A percentile compares a stretch with the other conserved stretches of the same genome.
phyloP scores from a whole-genome alignment of 2,888 invertebrate species.

The Drosophila nigricruria region DNA sequence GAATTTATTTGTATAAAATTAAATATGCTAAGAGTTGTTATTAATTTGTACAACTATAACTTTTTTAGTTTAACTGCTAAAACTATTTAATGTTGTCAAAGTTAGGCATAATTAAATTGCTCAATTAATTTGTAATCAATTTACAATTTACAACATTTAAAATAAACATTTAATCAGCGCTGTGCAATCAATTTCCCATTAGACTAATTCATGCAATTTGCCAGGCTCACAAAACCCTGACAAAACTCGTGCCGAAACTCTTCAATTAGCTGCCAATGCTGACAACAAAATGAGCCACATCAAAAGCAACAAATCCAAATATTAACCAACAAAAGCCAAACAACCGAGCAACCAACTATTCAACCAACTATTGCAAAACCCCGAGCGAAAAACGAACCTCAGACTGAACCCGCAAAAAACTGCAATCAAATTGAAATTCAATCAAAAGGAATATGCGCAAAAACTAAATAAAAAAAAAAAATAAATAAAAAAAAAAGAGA shows the following conservation, averaged over 20 bases:
- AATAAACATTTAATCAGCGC: slow-evolving; percentile 11
- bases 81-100: background rate
- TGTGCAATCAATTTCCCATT: slow-evolving; percentile 11
- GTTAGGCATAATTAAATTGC: background rate
- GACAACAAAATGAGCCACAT: slow-evolving; percentile 52
- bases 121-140: background rate
- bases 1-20: too few relatives aligned
- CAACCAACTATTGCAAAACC: slow-evolving; percentile 35
- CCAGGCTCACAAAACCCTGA: slow-evolving; percentile 3
- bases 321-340: slow-evolving; percentile 40
- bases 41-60: background rate
- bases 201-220: slow-evolving; percentile 26
- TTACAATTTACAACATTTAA: slow-evolving; percentile 1
- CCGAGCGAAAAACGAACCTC: slow-evolving; percentile 14
- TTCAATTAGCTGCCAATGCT: slow-evolving; percentile 21
- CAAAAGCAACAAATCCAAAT: slow-evolving; percentile 48
- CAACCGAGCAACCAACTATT: slow-evolving; percentile 7
- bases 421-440: slow-evolving; percentile 76
- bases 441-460: slow-evolving; percentile 67
- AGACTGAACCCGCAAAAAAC: slow-evolving; percentile 42
- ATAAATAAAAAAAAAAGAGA: slow-evolving; percentile 6
- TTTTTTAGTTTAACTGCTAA: background rate
- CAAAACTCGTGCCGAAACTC: slow-evolving; percentile 10
- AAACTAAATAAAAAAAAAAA: slow-evolving; percentile 15
- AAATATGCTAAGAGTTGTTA: background rate